Evolutionary conservation across 2,113 vertebrate species (phyloP).

Genomic region (Nothocercus nigrocapillus): DNA sequence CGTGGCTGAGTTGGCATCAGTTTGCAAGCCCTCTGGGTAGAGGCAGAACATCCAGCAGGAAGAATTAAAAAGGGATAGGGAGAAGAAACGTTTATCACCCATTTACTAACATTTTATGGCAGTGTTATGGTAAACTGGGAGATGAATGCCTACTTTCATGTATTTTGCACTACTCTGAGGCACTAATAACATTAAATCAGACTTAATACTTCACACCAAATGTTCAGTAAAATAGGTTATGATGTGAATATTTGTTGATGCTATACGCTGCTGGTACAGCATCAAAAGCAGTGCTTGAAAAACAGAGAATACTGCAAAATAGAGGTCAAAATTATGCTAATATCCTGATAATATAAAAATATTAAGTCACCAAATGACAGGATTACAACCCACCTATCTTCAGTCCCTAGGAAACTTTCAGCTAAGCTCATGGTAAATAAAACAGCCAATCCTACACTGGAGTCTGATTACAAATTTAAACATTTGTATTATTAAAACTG

Average conservation of each 20-base stretch:
- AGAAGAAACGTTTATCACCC: slow-evolving; percentile 80
- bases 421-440: slow-evolving; percentile 76
- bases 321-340: slow-evolving; percentile 81
- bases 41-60: slow-evolving; percentile 74
- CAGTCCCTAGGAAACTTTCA: slow-evolving; percentile 69
- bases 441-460: slow-evolving; percentile 56
- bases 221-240: slow-evolving; percentile 75
- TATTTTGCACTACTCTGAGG: slow-evolving; percentile 76
- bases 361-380: slow-evolving; percentile 82
- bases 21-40: slow-evolving; percentile 62
- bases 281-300: slow-evolving; percentile 76
- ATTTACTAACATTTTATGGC: slow-evolving; percentile 77
- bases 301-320: slow-evolving; percentile 76
- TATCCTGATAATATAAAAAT: slow-evolving; percentile 79
- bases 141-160: slow-evolving; percentile 78
- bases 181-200: slow-evolving; percentile 83
- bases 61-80: slow-evolving; percentile 71
- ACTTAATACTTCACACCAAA: slow-evolving; percentile 80
- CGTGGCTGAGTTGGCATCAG: slow-evolving; percentile 64
- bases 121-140: slow-evolving; percentile 77
- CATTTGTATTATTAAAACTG: slow-evolving; percentile 76
- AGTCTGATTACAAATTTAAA: slow-evolving; percentile 80
- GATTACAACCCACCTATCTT: slow-evolving; percentile 75
- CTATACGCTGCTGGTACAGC: neutral
- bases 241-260: slow-evolving; percentile 78